Conservation (phyloP, 2,888 invertebrate species). For the Harpalus rufipes region DNA sequence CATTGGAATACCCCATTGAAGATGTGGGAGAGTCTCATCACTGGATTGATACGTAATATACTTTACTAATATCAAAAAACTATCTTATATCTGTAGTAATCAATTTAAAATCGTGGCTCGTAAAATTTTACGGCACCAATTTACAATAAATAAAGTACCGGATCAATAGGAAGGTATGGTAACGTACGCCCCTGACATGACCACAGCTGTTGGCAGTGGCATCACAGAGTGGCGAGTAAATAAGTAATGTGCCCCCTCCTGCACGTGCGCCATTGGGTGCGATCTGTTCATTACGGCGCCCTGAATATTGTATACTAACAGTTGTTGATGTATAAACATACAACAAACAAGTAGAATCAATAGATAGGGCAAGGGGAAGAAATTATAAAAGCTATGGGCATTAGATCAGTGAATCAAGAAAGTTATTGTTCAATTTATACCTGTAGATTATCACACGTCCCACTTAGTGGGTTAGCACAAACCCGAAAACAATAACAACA, state of each 20-base stretch:
- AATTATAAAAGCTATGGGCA: too few relatives aligned
- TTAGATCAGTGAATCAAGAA: too few relatives aligned
- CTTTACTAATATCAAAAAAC: too few relatives aligned
- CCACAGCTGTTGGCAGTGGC: constrained; percentile 39
- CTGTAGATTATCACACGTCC: too few relatives aligned
- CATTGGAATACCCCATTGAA: too few relatives aligned
- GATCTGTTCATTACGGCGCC: constrained; percentile 32
- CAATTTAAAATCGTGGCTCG: background rate
- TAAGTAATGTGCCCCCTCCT: constrained; percentile 32
- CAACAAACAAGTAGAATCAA: background rate
- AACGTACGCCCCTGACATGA: constrained; percentile 27
- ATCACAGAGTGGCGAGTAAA: constrained; percentile 41
- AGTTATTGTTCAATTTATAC: too few relatives aligned
- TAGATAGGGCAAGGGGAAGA: background rate
- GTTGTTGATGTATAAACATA: constrained; percentile 23
- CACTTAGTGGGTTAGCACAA: too few relatives aligned
- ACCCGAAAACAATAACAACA: too few relatives aligned
- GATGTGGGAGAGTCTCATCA: too few relatives aligned
- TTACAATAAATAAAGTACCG: background rate
- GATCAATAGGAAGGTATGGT: background rate
- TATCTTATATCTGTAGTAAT: background rate
- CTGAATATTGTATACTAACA: constrained; percentile 52
- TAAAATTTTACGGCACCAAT: background rate
- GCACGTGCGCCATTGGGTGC: constrained; percentile 46
- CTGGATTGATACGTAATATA: too few relatives aligned